Conservation (phyloP, 2,113 vertebrate species). For the Butorides virescens region DNA sequence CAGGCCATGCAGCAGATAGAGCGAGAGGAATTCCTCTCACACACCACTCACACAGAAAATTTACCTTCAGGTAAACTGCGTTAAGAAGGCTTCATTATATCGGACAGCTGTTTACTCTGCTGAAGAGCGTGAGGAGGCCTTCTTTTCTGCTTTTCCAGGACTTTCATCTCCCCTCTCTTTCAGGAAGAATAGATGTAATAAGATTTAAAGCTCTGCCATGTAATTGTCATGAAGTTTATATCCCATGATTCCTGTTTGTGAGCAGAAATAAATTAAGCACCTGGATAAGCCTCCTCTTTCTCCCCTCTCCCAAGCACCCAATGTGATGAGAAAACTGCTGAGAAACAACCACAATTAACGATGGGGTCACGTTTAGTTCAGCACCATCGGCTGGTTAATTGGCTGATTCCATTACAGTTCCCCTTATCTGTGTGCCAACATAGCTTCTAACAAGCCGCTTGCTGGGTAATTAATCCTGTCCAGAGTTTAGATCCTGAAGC, state of each 20-base stretch:
- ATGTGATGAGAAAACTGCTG: conserved; percentile 66
- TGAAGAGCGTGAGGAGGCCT: conserved; percentile 15
- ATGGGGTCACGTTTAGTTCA: conserved; percentile 77
- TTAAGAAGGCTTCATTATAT: conserved; percentile 28
- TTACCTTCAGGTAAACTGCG: conserved; percentile 35
- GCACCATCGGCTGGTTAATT: conserved; percentile 74
- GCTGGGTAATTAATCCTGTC: conserved; percentile 70
- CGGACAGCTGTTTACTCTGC: conserved; percentile 24
- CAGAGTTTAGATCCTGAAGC: conserved; percentile 43
- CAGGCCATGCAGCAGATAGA: background rate
- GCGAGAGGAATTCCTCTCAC: conserved; percentile 22
- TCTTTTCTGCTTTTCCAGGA: conserved; percentile 19
- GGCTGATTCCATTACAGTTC: conserved; percentile 70
- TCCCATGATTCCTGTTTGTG: conserved; percentile 44
- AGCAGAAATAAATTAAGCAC: conserved; percentile 60
- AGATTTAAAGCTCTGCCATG: conserved; percentile 17
- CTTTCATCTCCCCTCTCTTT: conserved; percentile 42
- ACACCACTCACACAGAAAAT: conserved; percentile 9
- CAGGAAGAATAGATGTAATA: background rate
- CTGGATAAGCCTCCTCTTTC: background rate
- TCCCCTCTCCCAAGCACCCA: background rate
- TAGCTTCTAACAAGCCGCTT: conserved; percentile 67
- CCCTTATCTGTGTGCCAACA: conserved; percentile 66
- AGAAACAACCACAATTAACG: conserved; percentile 74
- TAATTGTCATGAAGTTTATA: conserved; percentile 38